Evolutionary conservation across 1,140 invertebrate genomes (phyloP).

Genomic region (Asobara japonica): DNA sequence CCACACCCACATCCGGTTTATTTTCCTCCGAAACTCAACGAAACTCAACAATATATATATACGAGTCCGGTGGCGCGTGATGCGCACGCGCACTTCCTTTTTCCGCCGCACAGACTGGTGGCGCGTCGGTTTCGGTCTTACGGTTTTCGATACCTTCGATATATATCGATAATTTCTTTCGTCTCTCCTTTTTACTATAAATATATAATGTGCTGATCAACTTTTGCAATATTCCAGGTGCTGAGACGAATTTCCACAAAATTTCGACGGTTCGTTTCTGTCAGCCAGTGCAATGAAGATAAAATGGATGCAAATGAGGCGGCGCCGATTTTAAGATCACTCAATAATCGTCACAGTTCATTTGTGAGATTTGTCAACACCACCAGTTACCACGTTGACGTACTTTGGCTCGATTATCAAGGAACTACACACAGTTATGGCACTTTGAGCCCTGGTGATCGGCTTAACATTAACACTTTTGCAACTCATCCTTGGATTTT

Average conservation of each 20-base stretch:
- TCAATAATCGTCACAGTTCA: constrained; percentile 63
- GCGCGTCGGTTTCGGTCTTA: too few relatives aligned
- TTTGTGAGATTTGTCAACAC: constrained; percentile 77
- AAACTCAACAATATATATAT: too few relatives aligned
- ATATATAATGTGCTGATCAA: too few relatives aligned
- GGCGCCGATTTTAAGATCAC: constrained; percentile 54
- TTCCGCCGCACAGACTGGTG: too few relatives aligned
- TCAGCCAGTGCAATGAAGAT: neutral
- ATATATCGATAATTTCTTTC: too few relatives aligned
- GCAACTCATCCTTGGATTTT: constrained; percentile 81
- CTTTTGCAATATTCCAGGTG: too few relatives aligned
- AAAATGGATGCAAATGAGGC: neutral
- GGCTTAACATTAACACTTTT: constrained; percentile 75
- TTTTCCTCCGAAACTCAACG: too few relatives aligned
- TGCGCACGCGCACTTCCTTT: too few relatives aligned
- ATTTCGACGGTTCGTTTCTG: neutral
- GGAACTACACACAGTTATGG: constrained; percentile 71
- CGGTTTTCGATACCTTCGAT: too few relatives aligned
- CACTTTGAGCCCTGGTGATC: constrained; percentile 64
- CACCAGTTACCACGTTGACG: constrained; percentile 70
- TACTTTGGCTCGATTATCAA: constrained; percentile 81
- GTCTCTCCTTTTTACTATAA: too few relatives aligned
- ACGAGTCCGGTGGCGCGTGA: too few relatives aligned
- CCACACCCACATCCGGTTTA: too few relatives aligned
- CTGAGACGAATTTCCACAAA: neutral